Percentiles rank a stretch among this genome's conserved stretches.
Evolutionary conservation across 2,888 invertebrate genomes (phyloP).

Genomic region (Pandemis cinnamomeana): DNA sequence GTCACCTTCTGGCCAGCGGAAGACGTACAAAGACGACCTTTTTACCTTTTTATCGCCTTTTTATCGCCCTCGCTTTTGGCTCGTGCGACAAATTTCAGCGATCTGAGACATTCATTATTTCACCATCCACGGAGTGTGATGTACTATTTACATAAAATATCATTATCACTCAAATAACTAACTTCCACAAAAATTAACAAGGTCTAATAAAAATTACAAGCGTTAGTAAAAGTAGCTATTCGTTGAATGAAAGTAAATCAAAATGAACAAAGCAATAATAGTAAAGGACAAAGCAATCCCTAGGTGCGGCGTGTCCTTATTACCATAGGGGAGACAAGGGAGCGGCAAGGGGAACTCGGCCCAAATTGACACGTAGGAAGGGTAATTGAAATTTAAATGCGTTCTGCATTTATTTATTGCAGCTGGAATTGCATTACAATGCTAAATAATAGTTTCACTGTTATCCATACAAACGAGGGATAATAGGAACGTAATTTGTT

Average conservation of each 20-base stretch:
- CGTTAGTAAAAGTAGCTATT: background rate
- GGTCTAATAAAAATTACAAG: background rate
- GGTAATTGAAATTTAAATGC: conserved; percentile 41
- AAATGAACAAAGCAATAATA: conserved; percentile 34
- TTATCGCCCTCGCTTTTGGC: too few relatives aligned
- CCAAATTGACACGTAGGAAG: conserved; percentile 20
- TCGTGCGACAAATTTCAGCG: too few relatives aligned
- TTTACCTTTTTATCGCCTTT: too few relatives aligned
- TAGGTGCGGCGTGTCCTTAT: conserved; percentile 32
- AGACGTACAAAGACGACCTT: too few relatives aligned
- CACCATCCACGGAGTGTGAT: too few relatives aligned
- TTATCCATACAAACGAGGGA: conserved; percentile 2
- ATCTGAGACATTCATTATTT: too few relatives aligned
- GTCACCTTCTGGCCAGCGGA: too few relatives aligned
- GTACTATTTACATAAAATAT: too few relatives aligned
- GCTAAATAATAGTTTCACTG: conserved; percentile 12
- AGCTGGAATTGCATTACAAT: conserved; percentile 15
- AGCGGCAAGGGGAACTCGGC: conserved; percentile 19
- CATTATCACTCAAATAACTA: background rate
- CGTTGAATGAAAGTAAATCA: conserved; percentile 7
- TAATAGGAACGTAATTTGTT: background rate
- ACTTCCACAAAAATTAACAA: background rate
- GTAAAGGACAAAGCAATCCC: conserved; percentile 18
- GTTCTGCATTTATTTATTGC: conserved; percentile 28
- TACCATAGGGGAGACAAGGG: conserved; percentile 36